Evolutionary conservation across 2,888 invertebrate species (phyloP), one percentile per base, ranked within the genome.

Genomic region (Napeogenes sylphis): DNA sequence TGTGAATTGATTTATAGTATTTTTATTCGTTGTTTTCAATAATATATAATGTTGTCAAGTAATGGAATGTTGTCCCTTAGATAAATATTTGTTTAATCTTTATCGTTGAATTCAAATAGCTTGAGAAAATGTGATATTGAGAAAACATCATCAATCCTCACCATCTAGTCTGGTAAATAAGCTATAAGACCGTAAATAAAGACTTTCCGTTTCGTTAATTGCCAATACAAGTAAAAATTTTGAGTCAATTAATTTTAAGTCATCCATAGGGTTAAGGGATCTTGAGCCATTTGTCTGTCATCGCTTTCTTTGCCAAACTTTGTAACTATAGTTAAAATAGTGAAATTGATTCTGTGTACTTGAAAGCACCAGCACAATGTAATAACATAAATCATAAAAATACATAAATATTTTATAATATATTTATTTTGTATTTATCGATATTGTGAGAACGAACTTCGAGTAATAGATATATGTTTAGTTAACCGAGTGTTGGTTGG

Each of bases 161-260:
- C 78, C 82, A 83, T 80, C 74, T 88, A 88, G 84, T 71, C 70
- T 73, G 74, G 73, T 64, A 64, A 73, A 69, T 85, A 86, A 83
- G 82, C 76, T 78, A 72, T 75, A 65, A 70, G 72, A 70, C 73
- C 74, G 75, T 61, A 68, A 66, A 58, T 63, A 58, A 51, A 67
- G 62, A 59, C 59, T 53, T 54, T 68, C 64, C 70, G 68, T 78
- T 75, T 73, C 71, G 69, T 80, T 76, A 67, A 81, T 79, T 80
- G 82, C 85, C 84, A 84, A 85, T 79, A 77, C 75, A 73, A 76
- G 77, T 76, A 74, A 80, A 78, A 73, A 74, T 80, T 84, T 82
- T 77, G 77, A 84, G 89, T 90, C 89, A 90, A 90, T 90, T 90
- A 90, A 83, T 85, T 90, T 89, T 86, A 89, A 88, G 90, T 89